Conservation (phyloP, 30 jellyfish, hydroid and myxozoan species). For the Aurelia aurita region DNA sequence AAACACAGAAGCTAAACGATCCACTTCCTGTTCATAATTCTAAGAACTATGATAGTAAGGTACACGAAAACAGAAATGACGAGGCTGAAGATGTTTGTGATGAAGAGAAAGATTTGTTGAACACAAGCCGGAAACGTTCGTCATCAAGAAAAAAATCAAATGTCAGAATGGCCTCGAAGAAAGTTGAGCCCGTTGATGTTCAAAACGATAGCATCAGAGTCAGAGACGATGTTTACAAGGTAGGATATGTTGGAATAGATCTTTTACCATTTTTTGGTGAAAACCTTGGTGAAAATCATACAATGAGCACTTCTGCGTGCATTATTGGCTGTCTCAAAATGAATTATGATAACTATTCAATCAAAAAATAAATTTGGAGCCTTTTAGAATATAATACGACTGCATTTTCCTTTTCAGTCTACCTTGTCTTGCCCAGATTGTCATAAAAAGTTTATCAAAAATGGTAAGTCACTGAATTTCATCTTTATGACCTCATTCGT, state of each 20-base stretch:
- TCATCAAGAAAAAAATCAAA: slow-evolving; percentile 19
- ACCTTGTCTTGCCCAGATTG: slow-evolving; percentile 5
- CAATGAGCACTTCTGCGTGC: too few relatives aligned
- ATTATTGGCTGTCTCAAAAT: too few relatives aligned
- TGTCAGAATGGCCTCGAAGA: slow-evolving; percentile 49
- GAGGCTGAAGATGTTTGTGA: background rate
- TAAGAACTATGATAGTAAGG: background rate
- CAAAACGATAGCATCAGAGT: too few relatives aligned
- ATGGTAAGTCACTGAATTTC: background rate
- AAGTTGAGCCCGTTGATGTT: background rate
- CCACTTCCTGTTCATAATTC: background rate
- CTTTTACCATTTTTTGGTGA: too few relatives aligned
- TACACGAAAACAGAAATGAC: background rate
- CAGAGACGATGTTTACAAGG: background rate
- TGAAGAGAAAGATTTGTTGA: background rate
- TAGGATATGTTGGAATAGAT: background rate
- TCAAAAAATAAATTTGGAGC: too few relatives aligned
- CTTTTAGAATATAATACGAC: too few relatives aligned
- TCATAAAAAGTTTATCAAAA: background rate
- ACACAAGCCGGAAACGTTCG: slow-evolving; percentile 3
- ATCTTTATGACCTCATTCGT: background rate
- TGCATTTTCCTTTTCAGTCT: too few relatives aligned
- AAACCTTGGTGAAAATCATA: too few relatives aligned
- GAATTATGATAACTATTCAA: too few relatives aligned
- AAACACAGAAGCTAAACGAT: background rate